A percentile compares a stretch with the other conserved stretches of the same genome.
Evolutionary conservation across 2,888 invertebrate species (phyloP).

Genomic region (Drosophila cyrtoloma): DNA sequence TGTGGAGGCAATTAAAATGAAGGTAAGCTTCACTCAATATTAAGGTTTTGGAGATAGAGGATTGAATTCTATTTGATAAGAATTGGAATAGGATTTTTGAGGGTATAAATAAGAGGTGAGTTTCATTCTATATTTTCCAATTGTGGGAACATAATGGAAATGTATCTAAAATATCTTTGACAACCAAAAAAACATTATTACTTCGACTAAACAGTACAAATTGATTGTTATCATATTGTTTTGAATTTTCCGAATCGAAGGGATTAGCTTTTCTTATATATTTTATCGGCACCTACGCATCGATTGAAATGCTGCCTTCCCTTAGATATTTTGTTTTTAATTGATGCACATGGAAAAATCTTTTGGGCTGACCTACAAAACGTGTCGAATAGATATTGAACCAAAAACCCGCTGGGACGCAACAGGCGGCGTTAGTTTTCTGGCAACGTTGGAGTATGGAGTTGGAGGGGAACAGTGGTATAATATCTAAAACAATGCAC

Average conservation of each 20-base stretch:
- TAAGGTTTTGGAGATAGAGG: neutral
- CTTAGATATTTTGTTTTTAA: conserved; percentile 53
- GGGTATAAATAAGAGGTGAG: no score
- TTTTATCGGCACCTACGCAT: conserved; percentile 27
- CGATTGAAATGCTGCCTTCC: conserved; percentile 8
- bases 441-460: neutral
- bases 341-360: conserved; percentile 66
- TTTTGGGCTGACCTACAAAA: conserved; percentile 64
- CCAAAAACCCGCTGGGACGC: conserved; percentile 67
- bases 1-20: conserved; percentile 85
- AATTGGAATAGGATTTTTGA: neutral
- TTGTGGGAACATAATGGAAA: neutral
- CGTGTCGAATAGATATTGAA: conserved; percentile 52
- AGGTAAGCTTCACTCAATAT: conserved; percentile 65
- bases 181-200: neutral
- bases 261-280: neutral
- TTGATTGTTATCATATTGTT: conserved; percentile 1
- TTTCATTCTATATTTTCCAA: neutral
- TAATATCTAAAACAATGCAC: conserved; percentile 47
- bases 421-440: conserved; percentile 63
- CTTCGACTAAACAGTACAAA: neutral
- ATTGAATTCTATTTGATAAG: neutral
- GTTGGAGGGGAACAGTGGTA: neutral
- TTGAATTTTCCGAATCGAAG: neutral
- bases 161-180: neutral